These are phyloP conservation scores for Drosophila serrata DNA, from an alignment of 1,140 invertebrate species.

Conservation along the genomic window DNA sequence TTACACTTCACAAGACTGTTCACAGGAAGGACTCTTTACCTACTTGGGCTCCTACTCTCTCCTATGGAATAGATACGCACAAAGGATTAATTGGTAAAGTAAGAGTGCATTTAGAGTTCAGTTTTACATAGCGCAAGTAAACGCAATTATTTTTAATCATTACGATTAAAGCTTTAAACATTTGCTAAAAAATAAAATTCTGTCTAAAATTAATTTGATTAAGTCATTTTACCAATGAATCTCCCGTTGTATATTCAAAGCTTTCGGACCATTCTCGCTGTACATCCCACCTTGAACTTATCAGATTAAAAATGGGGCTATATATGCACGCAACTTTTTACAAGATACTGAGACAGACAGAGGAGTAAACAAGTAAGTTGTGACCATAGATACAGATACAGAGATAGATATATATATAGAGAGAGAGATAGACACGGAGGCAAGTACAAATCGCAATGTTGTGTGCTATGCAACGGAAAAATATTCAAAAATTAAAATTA, in stretches of 20 bases:
- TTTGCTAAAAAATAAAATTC: no score
- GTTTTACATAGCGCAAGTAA: no score
- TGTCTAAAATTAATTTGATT: no score
- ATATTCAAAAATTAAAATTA: constrained; percentile 11
- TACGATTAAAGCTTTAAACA: no score
- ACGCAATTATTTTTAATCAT: no score
- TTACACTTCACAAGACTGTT: not conserved
- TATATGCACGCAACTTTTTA: constrained; percentile 45
- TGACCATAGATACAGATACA: constrained; percentile 16
- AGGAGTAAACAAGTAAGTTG: not conserved
- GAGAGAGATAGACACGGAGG: constrained; percentile 43
- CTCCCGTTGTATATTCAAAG: no score
- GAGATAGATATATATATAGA: constrained; percentile 2
- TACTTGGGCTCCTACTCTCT: constrained; percentile 3
- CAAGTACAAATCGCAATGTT: constrained; percentile 56
- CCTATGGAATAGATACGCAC: not conserved
- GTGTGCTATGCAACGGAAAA: constrained; percentile 62
- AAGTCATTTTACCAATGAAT: not conserved
- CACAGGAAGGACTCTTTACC: not conserved
- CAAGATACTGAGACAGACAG: constrained; percentile 38
- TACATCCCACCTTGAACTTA: constrained; percentile 13
- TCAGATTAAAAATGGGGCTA: constrained; percentile 18
- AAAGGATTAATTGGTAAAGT: constrained; percentile 1
- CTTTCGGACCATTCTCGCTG: constrained; percentile 9
- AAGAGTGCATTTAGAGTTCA: no score